phyloP scores from a whole-genome alignment of 2,888 invertebrate genomes.

The Deilephila elpenor region DNA sequence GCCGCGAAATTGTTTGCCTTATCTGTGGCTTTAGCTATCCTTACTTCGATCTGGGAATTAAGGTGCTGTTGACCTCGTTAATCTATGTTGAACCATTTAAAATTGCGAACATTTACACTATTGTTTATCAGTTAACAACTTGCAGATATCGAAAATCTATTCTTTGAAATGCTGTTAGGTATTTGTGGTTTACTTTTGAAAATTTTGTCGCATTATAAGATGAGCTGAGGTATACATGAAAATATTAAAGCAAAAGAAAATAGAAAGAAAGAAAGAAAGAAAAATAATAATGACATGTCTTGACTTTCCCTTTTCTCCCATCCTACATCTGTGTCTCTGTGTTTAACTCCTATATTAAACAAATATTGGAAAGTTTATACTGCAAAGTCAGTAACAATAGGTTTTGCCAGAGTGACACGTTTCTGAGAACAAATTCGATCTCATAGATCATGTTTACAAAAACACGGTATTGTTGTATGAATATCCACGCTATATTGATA shows the following conservation, averaged over 20 bases:
- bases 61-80: not conserved
- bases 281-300: not conserved
- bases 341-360: not conserved
- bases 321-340: not conserved
- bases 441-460: constrained; percentile 3
- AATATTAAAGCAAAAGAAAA: no score
- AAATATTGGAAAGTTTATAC: not conserved
- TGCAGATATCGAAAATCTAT: no score
- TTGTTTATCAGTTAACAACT: not conserved
- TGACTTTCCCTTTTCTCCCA: not conserved
- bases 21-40: constrained; percentile 13
- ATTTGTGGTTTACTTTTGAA: no score
- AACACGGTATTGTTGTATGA: not conserved
- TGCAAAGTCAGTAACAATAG: not conserved
- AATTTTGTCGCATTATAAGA: no score
- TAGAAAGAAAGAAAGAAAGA: no score
- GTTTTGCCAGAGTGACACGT: not conserved
- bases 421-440: not conserved
- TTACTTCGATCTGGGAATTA: not conserved
- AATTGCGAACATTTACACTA: not conserved
- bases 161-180: no score
- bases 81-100: not conserved
- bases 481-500: not conserved
- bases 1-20: constrained; percentile 5
- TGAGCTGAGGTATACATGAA: no score